Evolutionary conservation across 2,113 vertebrate species (phyloP).

Genomic region (Pithys albifrons): DNA sequence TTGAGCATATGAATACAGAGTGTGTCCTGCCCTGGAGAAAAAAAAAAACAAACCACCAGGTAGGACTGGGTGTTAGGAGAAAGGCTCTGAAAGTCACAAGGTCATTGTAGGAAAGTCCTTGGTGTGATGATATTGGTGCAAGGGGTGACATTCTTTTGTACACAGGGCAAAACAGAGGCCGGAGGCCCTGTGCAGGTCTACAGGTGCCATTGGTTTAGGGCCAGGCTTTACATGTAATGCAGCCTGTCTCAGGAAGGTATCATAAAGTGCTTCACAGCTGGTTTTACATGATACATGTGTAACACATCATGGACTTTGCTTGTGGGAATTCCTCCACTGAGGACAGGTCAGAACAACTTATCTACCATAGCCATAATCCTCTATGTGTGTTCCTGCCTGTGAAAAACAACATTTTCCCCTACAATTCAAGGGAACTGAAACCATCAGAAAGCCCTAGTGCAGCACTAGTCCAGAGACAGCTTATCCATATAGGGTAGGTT

Average conservation of each 20-base stretch:
- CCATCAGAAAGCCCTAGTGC: not conserved
- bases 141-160: not conserved
- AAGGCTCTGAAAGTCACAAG: not conserved
- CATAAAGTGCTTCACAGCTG: not conserved
- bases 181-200: not conserved
- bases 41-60: not conserved
- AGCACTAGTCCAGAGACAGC: not conserved
- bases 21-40: not conserved
- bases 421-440: not conserved
- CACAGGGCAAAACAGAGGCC: rapidly evolving
- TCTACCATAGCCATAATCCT: rapidly evolving
- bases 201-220: not conserved
- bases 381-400: not conserved
- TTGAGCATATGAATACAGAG: not conserved
- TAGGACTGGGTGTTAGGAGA: not conserved
- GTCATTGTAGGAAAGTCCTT: not conserved
- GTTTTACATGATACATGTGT: not conserved
- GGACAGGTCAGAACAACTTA: not conserved
- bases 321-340: not conserved
- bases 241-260: not conserved
- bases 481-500: not conserved
- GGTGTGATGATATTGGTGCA: not conserved
- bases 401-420: not conserved
- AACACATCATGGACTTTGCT: not conserved
- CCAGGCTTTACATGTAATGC: not conserved